Evolutionary conservation across 2,888 invertebrate genomes (phyloP), one percentile per base, ranked within the genome.

Genomic region (Philhelius pedissequus): DNA sequence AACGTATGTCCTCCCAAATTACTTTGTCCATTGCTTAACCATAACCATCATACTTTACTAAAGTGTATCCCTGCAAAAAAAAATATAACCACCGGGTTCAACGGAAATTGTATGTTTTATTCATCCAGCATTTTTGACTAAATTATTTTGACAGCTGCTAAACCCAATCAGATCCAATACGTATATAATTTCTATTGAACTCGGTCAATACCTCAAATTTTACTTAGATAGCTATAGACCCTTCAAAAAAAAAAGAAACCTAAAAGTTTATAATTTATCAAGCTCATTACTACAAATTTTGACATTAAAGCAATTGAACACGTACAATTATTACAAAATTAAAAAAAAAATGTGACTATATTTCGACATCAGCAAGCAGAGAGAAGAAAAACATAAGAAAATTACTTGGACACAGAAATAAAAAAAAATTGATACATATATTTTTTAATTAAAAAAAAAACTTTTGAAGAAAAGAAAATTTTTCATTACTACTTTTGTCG

Each of bases 401-500:
- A 54, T 54, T 64, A 50, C 76, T 71, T 76, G 48, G 74, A 76
- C 58, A 73, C 48, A 81, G 32, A 45, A 25, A n/a, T n/a, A n/a
- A 18, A 45, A 50, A 32, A 35, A 32, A 38, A 45, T 20, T 45
- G 4, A 45, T 20, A 20, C 38, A 45, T 60, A 58, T 22, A 48
- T 56, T 32, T 9, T 56, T 52, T 54, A 68, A 69, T 56, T 50
- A 13, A 58, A 38, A 56, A 56, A 66, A 62, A 68, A 52, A n/a
- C n/a, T n/a, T n/a, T n/a, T 60, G 68, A 58, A 25, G 38, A 27
- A 78, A 86, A 43, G 30, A 82, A 81, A 86, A 87, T 88, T 88
- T 88, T 88, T 88, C 88, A 88, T 88, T 88, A 88, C 88, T 88
- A 88, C 88, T 88, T 88, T 88, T 88, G 82, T 87, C 88, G 87